phyloP scores from a whole-genome alignment of 2,113 vertebrate species.

The Myotis davidii region DNA sequence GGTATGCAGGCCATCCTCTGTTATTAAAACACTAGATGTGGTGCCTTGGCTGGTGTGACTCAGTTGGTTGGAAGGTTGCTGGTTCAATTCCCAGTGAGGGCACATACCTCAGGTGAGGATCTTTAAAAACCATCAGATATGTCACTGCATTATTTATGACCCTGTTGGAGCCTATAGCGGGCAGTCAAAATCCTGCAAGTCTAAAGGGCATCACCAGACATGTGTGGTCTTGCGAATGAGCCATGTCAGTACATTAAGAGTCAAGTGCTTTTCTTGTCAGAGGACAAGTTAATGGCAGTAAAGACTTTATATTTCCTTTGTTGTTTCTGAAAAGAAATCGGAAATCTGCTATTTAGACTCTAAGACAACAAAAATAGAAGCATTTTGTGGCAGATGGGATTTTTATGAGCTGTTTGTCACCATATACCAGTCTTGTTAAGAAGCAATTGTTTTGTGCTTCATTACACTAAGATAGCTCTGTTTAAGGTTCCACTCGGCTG shows the following conservation, averaged over 20 bases:
- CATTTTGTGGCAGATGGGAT: constrained; percentile 88
- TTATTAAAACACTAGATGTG: constrained; percentile 39
- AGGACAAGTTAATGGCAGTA: constrained; percentile 69
- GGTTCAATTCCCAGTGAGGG: neutral
- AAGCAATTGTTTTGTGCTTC: constrained; percentile 88
- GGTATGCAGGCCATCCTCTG: neutral
- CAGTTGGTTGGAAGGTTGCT: neutral
- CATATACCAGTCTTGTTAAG: constrained; percentile 90
- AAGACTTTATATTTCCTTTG: constrained; percentile 76
- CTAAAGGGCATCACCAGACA: constrained; percentile 42
- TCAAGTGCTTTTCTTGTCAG: constrained; percentile 71
- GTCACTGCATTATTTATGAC: neutral
- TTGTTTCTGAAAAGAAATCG: constrained; percentile 81
- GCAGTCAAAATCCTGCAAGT: fast-evolving
- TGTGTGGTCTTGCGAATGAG: constrained; percentile 52
- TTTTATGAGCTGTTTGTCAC: constrained; percentile 90
- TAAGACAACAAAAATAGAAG: constrained; percentile 83
- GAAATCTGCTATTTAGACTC: constrained; percentile 85
- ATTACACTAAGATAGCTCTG: constrained; percentile 90
- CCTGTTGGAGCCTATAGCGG: fast-evolving
- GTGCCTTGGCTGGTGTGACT: neutral
- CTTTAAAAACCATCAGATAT: neutral
- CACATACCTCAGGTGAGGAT: neutral
- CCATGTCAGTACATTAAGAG: constrained; percentile 63
- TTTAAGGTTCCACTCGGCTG: constrained; percentile 89